Conservation (phyloP, 1,140 invertebrate species). For the Melanaphis sacchari region DNA sequence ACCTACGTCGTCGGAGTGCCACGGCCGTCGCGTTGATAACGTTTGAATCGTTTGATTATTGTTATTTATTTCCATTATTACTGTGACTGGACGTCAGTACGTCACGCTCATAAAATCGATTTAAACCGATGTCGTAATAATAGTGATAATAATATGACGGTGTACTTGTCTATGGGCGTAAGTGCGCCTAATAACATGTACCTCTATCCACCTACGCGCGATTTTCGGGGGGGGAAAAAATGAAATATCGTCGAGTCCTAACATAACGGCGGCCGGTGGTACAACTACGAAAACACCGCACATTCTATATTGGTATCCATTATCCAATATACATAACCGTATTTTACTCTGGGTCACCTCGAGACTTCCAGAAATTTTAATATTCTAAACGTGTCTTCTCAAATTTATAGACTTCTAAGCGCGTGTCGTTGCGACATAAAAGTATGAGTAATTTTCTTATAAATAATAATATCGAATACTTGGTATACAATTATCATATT, state of each 20-base stretch:
- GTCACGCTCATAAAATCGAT: neutral
- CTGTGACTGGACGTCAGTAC: neutral
- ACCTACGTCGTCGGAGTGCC: neutral
- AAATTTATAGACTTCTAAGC: neutral
- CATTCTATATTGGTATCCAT: neutral
- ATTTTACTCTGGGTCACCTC: neutral
- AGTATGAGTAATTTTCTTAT: neutral
- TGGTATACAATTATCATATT: constrained; percentile 39
- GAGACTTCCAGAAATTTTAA: neutral
- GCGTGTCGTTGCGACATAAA: neutral
- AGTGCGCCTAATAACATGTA: neutral
- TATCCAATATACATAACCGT: neutral
- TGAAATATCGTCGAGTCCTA: neutral
- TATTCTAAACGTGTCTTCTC: constrained; percentile 9
- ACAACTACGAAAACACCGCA: neutral
- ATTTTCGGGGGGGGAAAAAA: neutral
- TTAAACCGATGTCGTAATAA: neutral
- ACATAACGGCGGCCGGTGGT: no score
- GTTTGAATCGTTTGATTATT: neutral
- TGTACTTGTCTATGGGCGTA: neutral
- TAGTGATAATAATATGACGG: neutral
- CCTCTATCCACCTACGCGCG: neutral
- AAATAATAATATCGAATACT: neutral
- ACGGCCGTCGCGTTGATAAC: neutral
- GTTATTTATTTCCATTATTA: neutral